These are phyloP conservation scores for Oscheius sp. DNA, from an alignment of 1,140 invertebrate species.

Conservation along the genomic window DNA sequence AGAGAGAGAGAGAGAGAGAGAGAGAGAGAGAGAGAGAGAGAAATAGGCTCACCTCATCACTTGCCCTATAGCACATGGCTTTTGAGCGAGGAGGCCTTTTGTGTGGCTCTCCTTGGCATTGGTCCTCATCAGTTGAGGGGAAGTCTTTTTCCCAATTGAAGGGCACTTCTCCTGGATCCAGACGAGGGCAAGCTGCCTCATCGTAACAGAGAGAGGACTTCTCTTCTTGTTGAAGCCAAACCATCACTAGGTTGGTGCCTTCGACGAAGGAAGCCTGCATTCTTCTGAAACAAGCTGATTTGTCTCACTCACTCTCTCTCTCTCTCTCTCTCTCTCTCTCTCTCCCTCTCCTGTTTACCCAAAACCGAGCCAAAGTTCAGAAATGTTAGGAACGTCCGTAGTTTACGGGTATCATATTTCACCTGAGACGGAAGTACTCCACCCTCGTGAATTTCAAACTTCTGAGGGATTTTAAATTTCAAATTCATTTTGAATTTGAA, in stretches of 20 bases:
- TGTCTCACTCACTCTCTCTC: no score
- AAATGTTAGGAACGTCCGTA: not conserved
- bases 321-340: no score
- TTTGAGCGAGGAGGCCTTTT: constrained; percentile 2
- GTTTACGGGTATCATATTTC: no score
- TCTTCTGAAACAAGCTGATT: constrained; percentile 43
- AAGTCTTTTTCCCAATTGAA: constrained; percentile 25
- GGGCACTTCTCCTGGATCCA: constrained; percentile 13
- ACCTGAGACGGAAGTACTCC: no score
- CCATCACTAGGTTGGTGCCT: constrained; percentile 54
- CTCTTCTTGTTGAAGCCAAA: constrained; percentile 40
- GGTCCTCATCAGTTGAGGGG: not conserved
- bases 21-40: not conserved
- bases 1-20: not conserved
- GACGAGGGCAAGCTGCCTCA: constrained; percentile 33
- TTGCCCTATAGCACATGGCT: constrained; percentile 8
- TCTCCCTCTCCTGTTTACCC: no score
- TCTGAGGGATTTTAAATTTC: no score
- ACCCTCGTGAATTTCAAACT: no score
- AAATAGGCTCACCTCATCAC: not conserved
- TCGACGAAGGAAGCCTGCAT: constrained; percentile 57
- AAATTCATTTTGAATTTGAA: no score
- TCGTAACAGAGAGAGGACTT: constrained; percentile 36
- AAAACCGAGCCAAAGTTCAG: no score
- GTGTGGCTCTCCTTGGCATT: not conserved